A percentile compares a stretch with the other conserved stretches of the same genome.
Conservation (phyloP, 2,888 invertebrate species). For the Melanotus villosus region DNA sequence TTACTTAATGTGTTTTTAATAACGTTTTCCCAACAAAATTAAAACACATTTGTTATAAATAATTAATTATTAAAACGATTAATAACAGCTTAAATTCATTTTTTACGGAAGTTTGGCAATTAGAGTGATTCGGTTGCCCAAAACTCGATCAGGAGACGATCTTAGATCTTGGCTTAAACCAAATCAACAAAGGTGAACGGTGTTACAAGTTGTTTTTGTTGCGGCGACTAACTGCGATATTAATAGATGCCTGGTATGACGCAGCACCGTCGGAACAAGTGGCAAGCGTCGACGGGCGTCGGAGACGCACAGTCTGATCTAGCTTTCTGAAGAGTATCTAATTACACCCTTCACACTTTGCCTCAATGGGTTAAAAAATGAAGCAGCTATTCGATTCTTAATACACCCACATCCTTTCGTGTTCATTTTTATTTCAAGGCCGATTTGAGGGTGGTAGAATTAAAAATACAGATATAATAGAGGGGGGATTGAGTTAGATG, state of each 20-base stretch:
- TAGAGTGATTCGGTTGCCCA: too few relatives aligned
- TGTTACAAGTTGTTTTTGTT: slow-evolving; percentile 38
- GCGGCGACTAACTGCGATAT: slow-evolving; percentile 42
- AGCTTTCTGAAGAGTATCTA: slow-evolving; percentile 37
- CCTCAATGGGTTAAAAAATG: slow-evolving; percentile 14
- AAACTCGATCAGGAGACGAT: not conserved
- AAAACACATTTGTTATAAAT: not conserved
- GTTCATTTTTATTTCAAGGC: not conserved
- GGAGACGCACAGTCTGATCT: slow-evolving; percentile 54
- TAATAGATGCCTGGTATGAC: slow-evolving; percentile 51
- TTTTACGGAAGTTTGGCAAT: too few relatives aligned
- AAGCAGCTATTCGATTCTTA: not conserved
- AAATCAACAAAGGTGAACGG: slow-evolving; percentile 31
- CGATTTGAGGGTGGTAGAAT: not conserved
- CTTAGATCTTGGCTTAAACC: slow-evolving; percentile 14
- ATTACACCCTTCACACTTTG: slow-evolving; percentile 42
- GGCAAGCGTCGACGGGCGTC: slow-evolving; percentile 52
- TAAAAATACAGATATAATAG: not conserved
- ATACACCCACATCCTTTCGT: slow-evolving; percentile 20
- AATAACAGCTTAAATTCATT: too few relatives aligned
- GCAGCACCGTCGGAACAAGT: slow-evolving; percentile 52
- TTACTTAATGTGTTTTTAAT: slow-evolving; percentile 2
- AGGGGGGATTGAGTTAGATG: too few relatives aligned
- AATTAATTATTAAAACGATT: not conserved
- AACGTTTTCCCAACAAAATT: not conserved